Evolutionary conservation across 1,140 invertebrate species (phyloP).

Genomic region (Hirudo medicinalis): DNA sequence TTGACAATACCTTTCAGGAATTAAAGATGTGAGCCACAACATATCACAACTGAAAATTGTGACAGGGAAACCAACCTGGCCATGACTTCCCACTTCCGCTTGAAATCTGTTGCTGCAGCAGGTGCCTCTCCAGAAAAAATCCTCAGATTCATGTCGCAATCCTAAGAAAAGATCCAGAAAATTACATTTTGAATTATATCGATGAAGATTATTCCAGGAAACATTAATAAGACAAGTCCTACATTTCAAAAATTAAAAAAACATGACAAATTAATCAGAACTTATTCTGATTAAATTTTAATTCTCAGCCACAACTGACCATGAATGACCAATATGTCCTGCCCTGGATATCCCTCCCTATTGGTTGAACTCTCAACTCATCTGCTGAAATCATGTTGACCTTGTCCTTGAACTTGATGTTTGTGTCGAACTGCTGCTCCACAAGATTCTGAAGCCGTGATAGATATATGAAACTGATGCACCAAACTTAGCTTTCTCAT

Average conservation of each 20-base stretch:
- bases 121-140: conserved; percentile 77
- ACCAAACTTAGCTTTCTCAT: not conserved
- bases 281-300: not conserved
- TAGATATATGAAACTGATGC: not conserved
- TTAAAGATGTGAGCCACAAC: too few relatives aligned
- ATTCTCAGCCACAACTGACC: conserved; percentile 27
- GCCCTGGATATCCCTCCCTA: conserved; percentile 77
- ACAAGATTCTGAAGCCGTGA: conserved; percentile 56
- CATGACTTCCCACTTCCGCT: conserved; percentile 69
- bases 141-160: conserved; percentile 71
- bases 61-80: conserved; percentile 54
- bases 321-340: conserved; percentile 82
- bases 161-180: conserved; percentile 35
- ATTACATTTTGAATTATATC: not conserved
- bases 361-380: conserved; percentile 66
- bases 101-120: conserved; percentile 42
- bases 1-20: too few relatives aligned
- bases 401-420: conserved; percentile 81
- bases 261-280: too few relatives aligned
- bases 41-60: too few relatives aligned
- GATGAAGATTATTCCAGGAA: too few relatives aligned
- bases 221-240: too few relatives aligned
- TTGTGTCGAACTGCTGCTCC: conserved; percentile 85
- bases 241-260: too few relatives aligned
- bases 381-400: conserved; percentile 66